Base-by-base conservation (phyloP, 1,140 invertebrate species). In the Aphelenchoides avenae region DNA sequence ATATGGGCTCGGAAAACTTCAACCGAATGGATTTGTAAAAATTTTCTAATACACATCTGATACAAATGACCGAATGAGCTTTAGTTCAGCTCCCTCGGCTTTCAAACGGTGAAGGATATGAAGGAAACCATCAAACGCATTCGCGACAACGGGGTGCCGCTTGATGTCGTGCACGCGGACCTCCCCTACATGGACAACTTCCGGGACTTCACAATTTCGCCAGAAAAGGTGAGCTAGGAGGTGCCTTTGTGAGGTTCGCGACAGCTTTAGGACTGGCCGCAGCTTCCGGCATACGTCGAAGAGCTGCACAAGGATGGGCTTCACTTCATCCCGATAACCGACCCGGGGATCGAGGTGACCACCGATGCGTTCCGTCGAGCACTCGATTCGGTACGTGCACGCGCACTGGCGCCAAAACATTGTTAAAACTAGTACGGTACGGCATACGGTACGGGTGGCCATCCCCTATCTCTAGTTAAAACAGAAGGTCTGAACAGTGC, bases 161-260 rank as follows among this genome's bases (percentile, higher is more conserved):
- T 62, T 48, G 71, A 73, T 52, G 64, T 66, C 27, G 52, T 43
- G n/a, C 58, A 64, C 41, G 51, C 69, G 20, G 71, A 73, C 50
- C 84, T 92, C 57, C 89, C 92, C 79, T 91, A 92, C 73, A 92
- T 92, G 89, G 79, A 86, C n/a, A 82, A 84, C 41, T 82, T 81
- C 48, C 89, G 87, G 72, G 88, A 89, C 78, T 93, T 93, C 73
- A 91, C 88, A n/a, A n/a, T n/a, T n/a, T n/a, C n/a, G n/a, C n/a
- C n/a, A n/a, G n/a, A n/a, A n/a, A n/a, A n/a, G n/a, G n/a, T n/a
- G n/a, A n/a, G n/a, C n/a, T n/a, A n/a, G n/a, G n/a, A n/a, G n/a
- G n/a, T n/a, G n/a, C n/a, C n/a, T n/a, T n/a, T n/a, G n/a, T n/a
- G n/a, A n/a, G n/a, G n/a, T n/a, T n/a, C 27, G 13, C 20, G 11